Base-by-base conservation (phyloP, 2,113 vertebrate genomes). In the Cichladusa arquata region DNA sequence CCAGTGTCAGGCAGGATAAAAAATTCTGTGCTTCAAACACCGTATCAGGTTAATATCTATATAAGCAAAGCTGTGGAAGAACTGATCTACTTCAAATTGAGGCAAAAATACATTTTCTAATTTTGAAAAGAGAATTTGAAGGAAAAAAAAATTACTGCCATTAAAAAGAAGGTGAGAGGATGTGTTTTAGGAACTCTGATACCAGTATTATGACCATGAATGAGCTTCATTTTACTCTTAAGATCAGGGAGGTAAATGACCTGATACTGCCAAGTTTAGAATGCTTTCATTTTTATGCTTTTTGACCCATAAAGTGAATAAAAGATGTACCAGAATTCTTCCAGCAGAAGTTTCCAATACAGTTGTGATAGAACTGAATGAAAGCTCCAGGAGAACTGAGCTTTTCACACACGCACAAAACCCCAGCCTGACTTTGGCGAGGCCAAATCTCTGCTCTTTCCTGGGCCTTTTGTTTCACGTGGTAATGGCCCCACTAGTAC, bases 301-400 rank as follows among this genome's bases (percentile, higher is more conserved):
- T 56, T 81, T 90, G 86, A 81, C 69, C 60, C 53, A 88, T 38
- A 14, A 86, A 94, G 69, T 78, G 53, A 84, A 66, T 38, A 92
- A 60, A 93, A 88, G 57, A 69, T 19, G 16, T 57, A 64, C 45
- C 79, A 71, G 33, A 90, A 86, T 81, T 92, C 34, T 62, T 82
- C 56, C 40, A 72, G 57, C 44, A 83, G 13, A 81, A 85, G 36
- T 73, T 86, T 94, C 45, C 88, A 84, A 76, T 34, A 53, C n/a
- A 72, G 33, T 17, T 47, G 19, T 50, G 38, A 83, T 40, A 78
- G 26, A 91, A 81, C 1, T 83, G 60, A 89, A 87, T n/a, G 8
- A 92, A 86, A 11, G 29, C 3, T 28, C 15, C 19, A n/a, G 7
- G 19, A 96, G 47, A 91, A 71, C 13, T 40, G 29, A 82, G 73